A percentile compares a stretch with the other conserved stretches of the same genome.
phyloP scores from a whole-genome alignment of 2,888 invertebrate genomes.

The Ochlodes sylvanus region DNA sequence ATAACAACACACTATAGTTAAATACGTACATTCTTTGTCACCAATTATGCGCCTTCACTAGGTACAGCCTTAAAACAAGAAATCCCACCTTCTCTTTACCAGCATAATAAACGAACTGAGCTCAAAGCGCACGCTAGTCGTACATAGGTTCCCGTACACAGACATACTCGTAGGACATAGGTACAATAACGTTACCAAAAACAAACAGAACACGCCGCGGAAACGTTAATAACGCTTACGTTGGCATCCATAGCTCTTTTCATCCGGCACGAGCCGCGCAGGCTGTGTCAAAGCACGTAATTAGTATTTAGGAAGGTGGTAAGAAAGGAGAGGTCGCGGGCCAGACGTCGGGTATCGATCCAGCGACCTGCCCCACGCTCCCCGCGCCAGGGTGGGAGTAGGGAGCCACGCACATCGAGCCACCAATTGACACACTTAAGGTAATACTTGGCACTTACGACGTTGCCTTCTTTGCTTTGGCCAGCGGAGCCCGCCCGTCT shows the following conservation, averaged over 20 bases:
- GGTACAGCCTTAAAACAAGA: conserved; percentile 1
- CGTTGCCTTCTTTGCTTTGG: conserved; percentile 61
- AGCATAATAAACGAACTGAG: conserved; percentile 28
- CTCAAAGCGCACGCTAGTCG: conserved; percentile 27
- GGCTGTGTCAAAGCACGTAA: conserved; percentile 85
- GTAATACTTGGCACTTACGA: conserved; percentile 79
- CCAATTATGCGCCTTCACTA: not conserved
- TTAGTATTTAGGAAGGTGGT: conserved; percentile 86
- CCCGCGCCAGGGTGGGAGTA: conserved; percentile 63
- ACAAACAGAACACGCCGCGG: conserved; percentile 65
- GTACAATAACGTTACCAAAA: conserved; percentile 64
- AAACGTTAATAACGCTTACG: conserved; percentile 75
- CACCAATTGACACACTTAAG: conserved; percentile 85
- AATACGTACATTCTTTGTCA: not conserved
- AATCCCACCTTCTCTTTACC: conserved; percentile 7
- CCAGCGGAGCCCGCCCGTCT: conserved; percentile 42
- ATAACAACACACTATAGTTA: not conserved
- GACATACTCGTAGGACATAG: conserved; percentile 46
- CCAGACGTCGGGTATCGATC: conserved; percentile 89
- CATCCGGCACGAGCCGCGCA: conserved; percentile 77
- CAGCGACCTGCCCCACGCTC: conserved; percentile 84
- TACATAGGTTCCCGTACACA: conserved; percentile 31
- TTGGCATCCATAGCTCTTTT: conserved; percentile 76
- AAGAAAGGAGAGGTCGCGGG: conserved; percentile 84
- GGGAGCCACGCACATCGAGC: conserved; percentile 81